Conservation (phyloP, 2,888 invertebrate genomes). For the Ceramica pisi region DNA sequence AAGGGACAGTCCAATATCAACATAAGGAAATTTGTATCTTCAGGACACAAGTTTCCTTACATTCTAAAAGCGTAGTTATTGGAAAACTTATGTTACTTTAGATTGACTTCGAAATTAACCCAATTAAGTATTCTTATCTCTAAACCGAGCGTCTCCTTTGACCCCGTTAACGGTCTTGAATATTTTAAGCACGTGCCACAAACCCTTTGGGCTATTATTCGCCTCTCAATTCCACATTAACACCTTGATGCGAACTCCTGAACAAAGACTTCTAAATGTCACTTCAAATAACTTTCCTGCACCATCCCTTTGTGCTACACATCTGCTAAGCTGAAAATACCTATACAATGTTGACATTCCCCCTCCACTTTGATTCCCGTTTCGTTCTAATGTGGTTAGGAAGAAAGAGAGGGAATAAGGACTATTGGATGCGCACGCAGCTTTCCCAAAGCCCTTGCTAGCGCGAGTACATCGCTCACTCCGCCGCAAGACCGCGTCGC, state of each 20-base stretch:
- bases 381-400: conserved; percentile 45
- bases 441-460: conserved; percentile 66
- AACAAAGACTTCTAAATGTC: conserved; percentile 63
- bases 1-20: too few species aligned
- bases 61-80: neutral
- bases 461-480: conserved; percentile 71
- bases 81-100: neutral
- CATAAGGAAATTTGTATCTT: too few species aligned
- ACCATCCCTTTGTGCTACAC: conserved; percentile 68
- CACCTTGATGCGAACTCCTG: conserved; percentile 45
- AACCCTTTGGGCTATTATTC: conserved; percentile 24
- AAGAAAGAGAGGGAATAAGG: conserved; percentile 62
- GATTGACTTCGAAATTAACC: neutral
- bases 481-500: conserved; percentile 81
- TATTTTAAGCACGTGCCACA: conserved; percentile 17
- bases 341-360: conserved; percentile 74
- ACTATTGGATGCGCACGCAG: conserved; percentile 74
- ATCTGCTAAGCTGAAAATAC: conserved; percentile 74
- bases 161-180: neutral
- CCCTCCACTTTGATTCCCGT: conserved; percentile 53
- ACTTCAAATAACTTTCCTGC: conserved; percentile 67
- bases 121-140: neutral
- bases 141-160: neutral
- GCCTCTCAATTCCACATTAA: conserved; percentile 30
- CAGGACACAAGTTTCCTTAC: neutral